Evolutionary conservation across 1,140 invertebrate genomes (phyloP).

Genomic region (Anoplophora glabripennis): DNA sequence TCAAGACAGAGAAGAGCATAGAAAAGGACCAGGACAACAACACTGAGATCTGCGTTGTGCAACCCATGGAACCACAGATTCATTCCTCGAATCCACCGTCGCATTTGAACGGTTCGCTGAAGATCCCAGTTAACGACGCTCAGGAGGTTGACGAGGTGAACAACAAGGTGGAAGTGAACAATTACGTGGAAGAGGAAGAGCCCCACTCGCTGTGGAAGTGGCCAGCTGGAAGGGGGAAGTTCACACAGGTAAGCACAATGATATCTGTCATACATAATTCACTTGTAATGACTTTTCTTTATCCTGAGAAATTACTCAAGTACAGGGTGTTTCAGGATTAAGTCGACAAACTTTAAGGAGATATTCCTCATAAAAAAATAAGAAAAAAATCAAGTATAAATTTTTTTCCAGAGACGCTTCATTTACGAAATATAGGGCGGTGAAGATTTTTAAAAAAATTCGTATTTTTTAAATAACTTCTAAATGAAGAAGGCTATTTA

Average conservation of each 20-base stretch:
- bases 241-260: slow-evolving; percentile 50
- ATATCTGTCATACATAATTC: neutral
- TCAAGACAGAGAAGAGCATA: neutral
- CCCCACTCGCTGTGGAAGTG: slow-evolving; percentile 56
- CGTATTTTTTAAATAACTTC: too few relatives aligned
- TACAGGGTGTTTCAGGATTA: too few relatives aligned
- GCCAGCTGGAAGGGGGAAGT: slow-evolving; percentile 53
- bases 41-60: neutral
- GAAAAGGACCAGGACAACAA: slow-evolving; percentile 23
- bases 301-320: too few relatives aligned
- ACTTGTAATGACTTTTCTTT: too few relatives aligned
- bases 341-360: too few relatives aligned
- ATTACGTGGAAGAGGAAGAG: slow-evolving; percentile 24
- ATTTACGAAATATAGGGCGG: too few relatives aligned
- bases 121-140: slow-evolving; percentile 19
- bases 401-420: too few relatives aligned
- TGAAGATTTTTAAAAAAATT: too few relatives aligned
- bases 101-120: slow-evolving; percentile 44
- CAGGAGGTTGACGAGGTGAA: slow-evolving; percentile 38
- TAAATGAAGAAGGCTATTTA: too few relatives aligned
- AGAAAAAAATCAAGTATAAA: too few relatives aligned
- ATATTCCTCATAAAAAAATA: too few relatives aligned
- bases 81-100: slow-evolving; percentile 20
- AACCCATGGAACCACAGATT: slow-evolving; percentile 6
- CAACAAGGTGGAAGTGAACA: slow-evolving; percentile 42